A percentile compares a stretch with the other conserved stretches of the same genome.
Evolutionary conservation across 2,113 vertebrate species (phyloP).

Genomic region (Larimichthys crocea): DNA sequence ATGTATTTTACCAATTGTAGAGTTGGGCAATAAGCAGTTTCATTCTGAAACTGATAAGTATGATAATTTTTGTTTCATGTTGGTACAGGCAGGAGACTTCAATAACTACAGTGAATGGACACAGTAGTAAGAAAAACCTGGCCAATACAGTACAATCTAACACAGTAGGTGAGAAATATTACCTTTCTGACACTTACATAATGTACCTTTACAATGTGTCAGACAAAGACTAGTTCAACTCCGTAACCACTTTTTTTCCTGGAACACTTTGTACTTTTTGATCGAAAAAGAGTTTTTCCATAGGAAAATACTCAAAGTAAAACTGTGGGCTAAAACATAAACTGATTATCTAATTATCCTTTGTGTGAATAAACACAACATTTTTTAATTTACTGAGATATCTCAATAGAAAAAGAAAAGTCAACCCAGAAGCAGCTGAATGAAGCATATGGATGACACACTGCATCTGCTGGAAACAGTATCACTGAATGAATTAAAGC

Average conservation of each 20-base stretch:
- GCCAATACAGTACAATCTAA: background rate
- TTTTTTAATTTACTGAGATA: too few species aligned
- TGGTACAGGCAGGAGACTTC: background rate
- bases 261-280: background rate
- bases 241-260: background rate
- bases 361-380: background rate
- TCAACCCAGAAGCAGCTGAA: background rate
- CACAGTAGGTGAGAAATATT: background rate
- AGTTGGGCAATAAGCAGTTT: background rate
- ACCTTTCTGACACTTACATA: background rate
- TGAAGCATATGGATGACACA: background rate
- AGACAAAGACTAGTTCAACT: background rate
- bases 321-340: background rate
- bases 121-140: background rate
- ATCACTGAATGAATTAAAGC: background rate
- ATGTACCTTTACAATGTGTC: background rate
- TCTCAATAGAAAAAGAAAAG: background rate
- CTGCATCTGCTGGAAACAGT: background rate
- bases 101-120: background rate
- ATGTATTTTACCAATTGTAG: background rate
- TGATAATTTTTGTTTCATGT: background rate
- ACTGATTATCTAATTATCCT: background rate
- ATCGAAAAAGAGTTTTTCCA: background rate
- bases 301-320: background rate
- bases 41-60: background rate